Evolutionary conservation across 2,888 invertebrate genomes (phyloP), one percentile per base, ranked within the genome.

Genomic region (Hyalella azteca): DNA sequence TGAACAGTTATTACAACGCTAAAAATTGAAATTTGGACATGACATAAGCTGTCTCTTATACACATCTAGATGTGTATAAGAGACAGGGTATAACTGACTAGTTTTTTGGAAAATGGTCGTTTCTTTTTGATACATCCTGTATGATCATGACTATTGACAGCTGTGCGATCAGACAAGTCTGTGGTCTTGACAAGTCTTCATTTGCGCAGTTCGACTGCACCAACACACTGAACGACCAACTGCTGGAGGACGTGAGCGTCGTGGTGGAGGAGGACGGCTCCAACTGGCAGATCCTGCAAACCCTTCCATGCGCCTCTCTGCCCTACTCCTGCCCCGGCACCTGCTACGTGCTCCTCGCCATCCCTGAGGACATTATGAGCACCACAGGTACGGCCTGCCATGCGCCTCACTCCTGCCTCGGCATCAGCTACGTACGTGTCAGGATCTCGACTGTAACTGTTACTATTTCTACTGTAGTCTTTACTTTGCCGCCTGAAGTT

Each of bases 181-280:
- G n/a, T n/a, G n/a, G n/a, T n/a, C n/a, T n/a, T n/a, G n/a, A n/a
- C n/a, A n/a, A n/a, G n/a, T n/a, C n/a, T n/a, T n/a, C n/a, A n/a
- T n/a, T n/a, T n/a, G n/a, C n/a, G 29, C 87, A 92, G 91, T 99
- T 98, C 88, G 97, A 98, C 88, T 97, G 97, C 87, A 91, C 95
- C 13, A 99, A 99, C 88, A 99, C 99, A 0, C 89, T 99, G 80
- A 93, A 94, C 84, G 98, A 99, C 88, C 98, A 98, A 88, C 89
- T 97, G 0, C 89, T 99, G 85, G 98, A 98, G 88, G 93, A 97
- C 86, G 98, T 98, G 0, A 91, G 92, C 54, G 95, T 99, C 0
- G 93, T 93, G 48, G 88, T 99, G 83, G 96, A 97, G 85, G 75
- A 75, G 75, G 75, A 45, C 75, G 94, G 95, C 0, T 93, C 95